Evolutionary conservation across 1,140 invertebrate species (phyloP).

Genomic region (Pseudomyrmex cubaensis): DNA sequence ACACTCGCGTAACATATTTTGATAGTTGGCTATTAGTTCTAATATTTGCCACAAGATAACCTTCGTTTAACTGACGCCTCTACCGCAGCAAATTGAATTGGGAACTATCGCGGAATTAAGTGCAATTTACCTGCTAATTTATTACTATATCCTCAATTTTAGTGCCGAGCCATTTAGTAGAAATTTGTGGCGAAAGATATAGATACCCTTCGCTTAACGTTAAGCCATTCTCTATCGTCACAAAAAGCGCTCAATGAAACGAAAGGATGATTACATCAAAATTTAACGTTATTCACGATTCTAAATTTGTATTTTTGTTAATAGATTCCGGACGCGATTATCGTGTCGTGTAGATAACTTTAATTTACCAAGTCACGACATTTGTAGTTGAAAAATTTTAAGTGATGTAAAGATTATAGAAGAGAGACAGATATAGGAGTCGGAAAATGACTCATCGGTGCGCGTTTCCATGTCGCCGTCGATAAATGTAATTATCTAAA

Average conservation of each 20-base stretch:
- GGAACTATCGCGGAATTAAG: slow-evolving; percentile 47
- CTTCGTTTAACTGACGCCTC: slow-evolving; percentile 19
- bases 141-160: slow-evolving; percentile 41
- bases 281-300: background rate
- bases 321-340: background rate
- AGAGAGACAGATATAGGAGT: too few species aligned
- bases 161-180: background rate
- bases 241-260: background rate
- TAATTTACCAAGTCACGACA: too few species aligned
- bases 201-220: background rate
- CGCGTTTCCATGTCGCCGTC: background rate
- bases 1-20: slow-evolving; percentile 1
- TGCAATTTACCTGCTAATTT: slow-evolving; percentile 52
- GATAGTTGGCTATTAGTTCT: slow-evolving; percentile 8
- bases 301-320: background rate
- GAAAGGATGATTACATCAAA: background rate
- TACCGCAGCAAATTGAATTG: slow-evolving; percentile 39
- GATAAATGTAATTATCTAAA: slow-evolving; percentile 43
- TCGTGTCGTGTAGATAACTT: background rate
- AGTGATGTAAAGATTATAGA: too few species aligned
- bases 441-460: background rate
- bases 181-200: background rate
- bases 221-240: too few species aligned
- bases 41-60: slow-evolving; percentile 50
- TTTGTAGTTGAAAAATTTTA: too few species aligned